phyloP scores from a whole-genome alignment of 2,797 vertebrate genomes.

The Ptychadena robeensis region DNA sequence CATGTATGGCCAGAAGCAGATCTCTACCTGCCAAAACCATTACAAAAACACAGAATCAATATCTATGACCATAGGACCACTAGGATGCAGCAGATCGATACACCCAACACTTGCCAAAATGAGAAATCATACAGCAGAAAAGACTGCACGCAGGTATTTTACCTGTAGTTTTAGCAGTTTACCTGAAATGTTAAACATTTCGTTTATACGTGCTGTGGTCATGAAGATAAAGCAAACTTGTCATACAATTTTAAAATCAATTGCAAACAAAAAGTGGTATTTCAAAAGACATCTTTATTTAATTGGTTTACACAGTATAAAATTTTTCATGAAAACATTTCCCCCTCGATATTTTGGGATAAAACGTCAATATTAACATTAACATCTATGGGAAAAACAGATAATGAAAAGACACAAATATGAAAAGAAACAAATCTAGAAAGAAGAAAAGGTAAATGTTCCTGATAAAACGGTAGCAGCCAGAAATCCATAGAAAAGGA shows the following conservation, averaged over 20 bases:
- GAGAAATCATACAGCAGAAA: too few species aligned
- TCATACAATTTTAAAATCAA: background rate
- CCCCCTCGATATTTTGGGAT: background rate
- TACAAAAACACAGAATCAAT: too few species aligned
- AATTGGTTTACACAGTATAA: background rate
- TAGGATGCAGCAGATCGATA: too few species aligned
- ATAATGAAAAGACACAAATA: background rate
- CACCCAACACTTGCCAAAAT: too few species aligned
- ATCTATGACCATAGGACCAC: too few species aligned
- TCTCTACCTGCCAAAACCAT: too few species aligned
- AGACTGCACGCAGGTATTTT: too few species aligned
- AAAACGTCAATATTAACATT: background rate
- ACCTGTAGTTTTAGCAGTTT: too few species aligned
- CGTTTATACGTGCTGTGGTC: background rate
- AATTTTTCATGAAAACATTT: background rate
- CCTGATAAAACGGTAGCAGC: background rate
- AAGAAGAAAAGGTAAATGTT: background rate
- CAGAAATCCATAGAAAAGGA: slow-evolving; percentile 12
- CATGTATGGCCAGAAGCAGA: too few species aligned
- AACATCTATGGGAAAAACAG: background rate
- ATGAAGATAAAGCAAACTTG: background rate
- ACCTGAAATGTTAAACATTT: background rate
- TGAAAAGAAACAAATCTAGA: background rate
- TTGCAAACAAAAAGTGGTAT: background rate
- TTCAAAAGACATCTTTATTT: background rate